Evolutionary conservation across 2,113 vertebrate species (phyloP), one percentile per base, ranked within the genome.

Genomic region (Camelus dromedarius): DNA sequence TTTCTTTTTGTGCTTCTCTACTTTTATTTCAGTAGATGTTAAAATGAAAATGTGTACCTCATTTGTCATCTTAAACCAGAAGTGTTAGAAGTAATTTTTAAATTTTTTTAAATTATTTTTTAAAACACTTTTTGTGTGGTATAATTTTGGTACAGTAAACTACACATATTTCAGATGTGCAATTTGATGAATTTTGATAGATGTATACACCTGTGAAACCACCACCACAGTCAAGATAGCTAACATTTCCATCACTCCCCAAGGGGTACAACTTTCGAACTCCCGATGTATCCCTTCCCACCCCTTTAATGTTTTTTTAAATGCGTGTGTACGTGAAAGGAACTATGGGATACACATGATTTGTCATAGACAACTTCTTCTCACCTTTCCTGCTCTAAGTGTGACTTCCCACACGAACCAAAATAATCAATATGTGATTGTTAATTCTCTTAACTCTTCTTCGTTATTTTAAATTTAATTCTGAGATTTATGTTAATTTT

Each of bases 61-160:
- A 12, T 60, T 72, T 69, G 19, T 15, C 58, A 38, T 58, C 58
- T 94, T 75, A 60, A 84, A 54, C 4, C 48, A 91, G 46, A 94
- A 94, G 35, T 52, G 10, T 93, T 85, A 81, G 38, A 77, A 73
- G 28, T 22, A 4, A n/a, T 89, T 97, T 93, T 80, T 76, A 42
- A 42, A 42, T 38, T 83, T 42, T 62, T 19, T 32, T 48, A 50
- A 62, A 80, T 60, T 42, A 42, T 42, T 42, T 42, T 42, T 42
- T 42, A 42, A 5, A 42, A 42, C 4, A 42, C 38, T 42, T 42
- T 42, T 42, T 42, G 38, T 42, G 38, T 42, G 38, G 38, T 42
- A 42, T 42, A 42, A 42, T 42, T 42, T 42, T 42, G 38, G 38
- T 42, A 42, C 38, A 42, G 38, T 42, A 42, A 42, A 42, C 38